These are phyloP conservation scores for Aelia acuminata DNA, from an alignment of 2,888 invertebrate genomes.

Conservation along the genomic window DNA sequence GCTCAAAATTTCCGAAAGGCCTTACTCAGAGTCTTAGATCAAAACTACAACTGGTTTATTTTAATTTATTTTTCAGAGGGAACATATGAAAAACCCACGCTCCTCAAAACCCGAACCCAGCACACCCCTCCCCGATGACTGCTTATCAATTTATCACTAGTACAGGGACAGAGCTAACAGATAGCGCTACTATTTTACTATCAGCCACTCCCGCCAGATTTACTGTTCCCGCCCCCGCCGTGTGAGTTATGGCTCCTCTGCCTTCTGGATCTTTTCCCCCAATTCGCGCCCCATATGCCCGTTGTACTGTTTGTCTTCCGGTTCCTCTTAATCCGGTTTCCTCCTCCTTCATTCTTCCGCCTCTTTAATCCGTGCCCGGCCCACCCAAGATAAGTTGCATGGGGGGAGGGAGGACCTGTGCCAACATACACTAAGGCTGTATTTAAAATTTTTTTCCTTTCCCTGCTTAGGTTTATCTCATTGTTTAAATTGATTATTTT, in stretches of 20 bases:
- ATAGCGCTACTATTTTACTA: conserved; percentile 37
- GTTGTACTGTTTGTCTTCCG: conserved; percentile 47
- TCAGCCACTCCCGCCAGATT: conserved; percentile 40
- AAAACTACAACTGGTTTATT: too few species aligned
- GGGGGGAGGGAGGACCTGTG: conserved; percentile 15
- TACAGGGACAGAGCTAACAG: not conserved
- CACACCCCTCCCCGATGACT: not conserved
- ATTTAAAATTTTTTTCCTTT: not conserved
- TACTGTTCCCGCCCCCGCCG: conserved; percentile 43
- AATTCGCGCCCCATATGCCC: conserved; percentile 53
- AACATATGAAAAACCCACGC: too few species aligned
- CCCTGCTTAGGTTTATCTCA: not conserved
- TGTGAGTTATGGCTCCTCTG: not conserved
- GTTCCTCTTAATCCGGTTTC: conserved; percentile 40
- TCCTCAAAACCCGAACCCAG: not conserved
- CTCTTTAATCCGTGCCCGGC: conserved; percentile 11
- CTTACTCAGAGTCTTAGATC: too few species aligned
- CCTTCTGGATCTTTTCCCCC: conserved; percentile 50
- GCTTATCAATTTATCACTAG: conserved; percentile 10
- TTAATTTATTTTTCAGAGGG: too few species aligned
- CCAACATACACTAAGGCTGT: not conserved
- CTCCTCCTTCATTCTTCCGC: conserved; percentile 35
- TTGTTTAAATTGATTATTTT: too few species aligned
- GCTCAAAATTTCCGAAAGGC: too few species aligned
- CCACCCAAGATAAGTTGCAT: not conserved